Percentiles rank a stretch among this genome's conserved stretches.
Evolutionary conservation across 2,797 vertebrate species (phyloP).

Genomic region (Microctenopoma steveboyesi): DNA sequence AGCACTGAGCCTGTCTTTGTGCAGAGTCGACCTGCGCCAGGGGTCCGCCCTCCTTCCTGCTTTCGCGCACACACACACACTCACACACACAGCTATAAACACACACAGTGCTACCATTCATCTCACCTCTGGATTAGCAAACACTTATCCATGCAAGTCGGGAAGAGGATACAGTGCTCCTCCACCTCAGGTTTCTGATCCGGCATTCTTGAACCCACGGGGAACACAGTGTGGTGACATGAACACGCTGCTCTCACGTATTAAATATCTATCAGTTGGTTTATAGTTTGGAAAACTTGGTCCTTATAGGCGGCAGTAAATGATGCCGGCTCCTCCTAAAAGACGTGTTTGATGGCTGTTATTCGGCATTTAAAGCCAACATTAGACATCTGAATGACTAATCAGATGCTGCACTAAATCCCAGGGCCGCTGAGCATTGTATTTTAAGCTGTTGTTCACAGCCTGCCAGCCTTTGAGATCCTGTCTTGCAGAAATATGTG

Average conservation of each 20-base stretch:
- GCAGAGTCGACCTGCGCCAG: conserved; percentile 37
- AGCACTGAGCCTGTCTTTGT: conserved; percentile 77
- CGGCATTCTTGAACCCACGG: conserved; percentile 15
- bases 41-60: conserved; percentile 64
- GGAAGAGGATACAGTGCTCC: conserved; percentile 36
- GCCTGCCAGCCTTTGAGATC: conserved; percentile 24
- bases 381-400: conserved; percentile 48
- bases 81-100: conserved; percentile 28
- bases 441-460: conserved; percentile 18
- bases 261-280: conserved; percentile 53
- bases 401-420: conserved; percentile 41
- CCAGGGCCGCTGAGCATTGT: conserved; percentile 12
- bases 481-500: conserved; percentile 32
- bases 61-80: conserved; percentile 30
- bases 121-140: conserved; percentile 75
- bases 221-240: conserved; percentile 24
- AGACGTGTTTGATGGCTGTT: conserved; percentile 44
- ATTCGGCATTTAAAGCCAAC: conserved; percentile 38
- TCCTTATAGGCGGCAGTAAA: conserved; percentile 56
- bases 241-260: conserved; percentile 56
- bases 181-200: conserved; percentile 46
- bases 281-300: conserved; percentile 54
- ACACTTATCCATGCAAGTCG: conserved; percentile 72
- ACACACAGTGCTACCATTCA: conserved; percentile 79
- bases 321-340: conserved; percentile 52